Percentiles rank a stretch among this genome's conserved stretches.
Evolutionary conservation across 2,113 vertebrate genomes (phyloP).

Genomic region (Sitta europaea): DNA sequence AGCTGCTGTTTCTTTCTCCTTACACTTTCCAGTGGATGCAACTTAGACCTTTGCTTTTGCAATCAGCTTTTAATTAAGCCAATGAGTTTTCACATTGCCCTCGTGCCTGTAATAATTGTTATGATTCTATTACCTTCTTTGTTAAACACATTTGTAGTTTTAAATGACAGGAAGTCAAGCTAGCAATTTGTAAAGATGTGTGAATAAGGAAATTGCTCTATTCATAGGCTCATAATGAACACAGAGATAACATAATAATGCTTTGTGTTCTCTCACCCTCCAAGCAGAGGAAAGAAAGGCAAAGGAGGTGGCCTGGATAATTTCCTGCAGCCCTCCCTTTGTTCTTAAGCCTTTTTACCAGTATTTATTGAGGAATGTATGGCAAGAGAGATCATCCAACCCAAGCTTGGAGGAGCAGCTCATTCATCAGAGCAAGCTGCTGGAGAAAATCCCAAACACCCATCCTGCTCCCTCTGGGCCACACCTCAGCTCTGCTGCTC

Average conservation of each 20-base stretch:
- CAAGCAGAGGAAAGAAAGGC: conserved; percentile 1
- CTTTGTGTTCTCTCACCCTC: conserved; percentile 12
- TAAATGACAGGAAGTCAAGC: conserved; percentile 63
- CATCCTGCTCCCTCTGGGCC: too few species aligned
- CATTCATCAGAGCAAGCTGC: not conserved
- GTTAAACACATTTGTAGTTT: conserved; percentile 49
- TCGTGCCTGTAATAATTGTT: conserved; percentile 46
- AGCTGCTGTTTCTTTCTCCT: not conserved
- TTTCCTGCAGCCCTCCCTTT: conserved; percentile 17
- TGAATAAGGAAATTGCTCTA: conserved; percentile 59
- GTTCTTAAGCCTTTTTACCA: not conserved
- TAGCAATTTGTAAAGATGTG: conserved; percentile 53
- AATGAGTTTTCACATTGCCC: conserved; percentile 10
- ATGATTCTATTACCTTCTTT: conserved; percentile 56
- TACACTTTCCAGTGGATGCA: not conserved
- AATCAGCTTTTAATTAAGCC: conserved; percentile 59
- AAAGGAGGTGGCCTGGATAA: conserved; percentile 35
- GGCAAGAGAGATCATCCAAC: not conserved
- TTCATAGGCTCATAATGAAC: conserved; percentile 45
- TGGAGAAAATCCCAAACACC: too few species aligned
- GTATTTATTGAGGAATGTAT: not conserved
- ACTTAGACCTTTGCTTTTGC: conserved; percentile 16
- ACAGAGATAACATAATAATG: conserved; percentile 38
- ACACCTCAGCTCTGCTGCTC: not conserved
- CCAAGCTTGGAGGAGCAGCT: not conserved